Evolutionary conservation across 2,888 invertebrate genomes (phyloP).

Genomic region (Hydriomena furcata): DNA sequence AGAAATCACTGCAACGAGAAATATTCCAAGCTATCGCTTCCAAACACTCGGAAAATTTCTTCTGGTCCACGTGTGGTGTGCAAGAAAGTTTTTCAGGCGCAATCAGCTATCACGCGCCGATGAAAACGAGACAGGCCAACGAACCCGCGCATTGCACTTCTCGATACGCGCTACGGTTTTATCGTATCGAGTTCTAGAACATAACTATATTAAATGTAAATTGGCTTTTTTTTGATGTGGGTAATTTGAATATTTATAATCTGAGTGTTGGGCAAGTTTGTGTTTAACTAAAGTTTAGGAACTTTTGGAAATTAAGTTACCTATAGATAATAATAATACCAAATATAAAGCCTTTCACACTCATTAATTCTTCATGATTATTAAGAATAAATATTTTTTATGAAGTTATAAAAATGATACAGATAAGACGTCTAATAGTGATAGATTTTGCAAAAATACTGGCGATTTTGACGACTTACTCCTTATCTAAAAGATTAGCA

Average conservation of each 20-base stretch:
- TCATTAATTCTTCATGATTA: not conserved
- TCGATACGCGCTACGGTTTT: slow-evolving; percentile 37
- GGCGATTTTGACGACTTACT: not conserved
- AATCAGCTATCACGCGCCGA: slow-evolving; percentile 57
- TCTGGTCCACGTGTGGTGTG: slow-evolving; percentile 35
- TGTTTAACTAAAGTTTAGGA: no score
- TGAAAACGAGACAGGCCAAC: slow-evolving; percentile 77
- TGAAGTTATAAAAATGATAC: no score
- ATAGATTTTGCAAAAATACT: slow-evolving; percentile 1
- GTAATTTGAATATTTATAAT: not conserved
- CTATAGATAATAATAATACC: no score
- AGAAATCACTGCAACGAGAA: slow-evolving; percentile 28
- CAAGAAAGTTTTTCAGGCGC: slow-evolving; percentile 65
- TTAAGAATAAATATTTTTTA: no score
- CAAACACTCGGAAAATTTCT: slow-evolving; percentile 34
- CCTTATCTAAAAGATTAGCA: slow-evolving; percentile 3
- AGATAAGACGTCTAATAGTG: no score
- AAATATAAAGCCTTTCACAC: not conserved
- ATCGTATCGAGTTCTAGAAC: slow-evolving; percentile 9
- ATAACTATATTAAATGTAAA: slow-evolving; percentile 14
- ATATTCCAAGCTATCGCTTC: slow-evolving; percentile 34
- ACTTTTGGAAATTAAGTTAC: no score
- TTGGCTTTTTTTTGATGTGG: no score
- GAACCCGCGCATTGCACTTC: slow-evolving; percentile 58
- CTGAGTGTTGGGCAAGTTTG: not conserved